Evolutionary conservation across 2,888 invertebrate species (phyloP).

Genomic region (Crocallis elinguaria): DNA sequence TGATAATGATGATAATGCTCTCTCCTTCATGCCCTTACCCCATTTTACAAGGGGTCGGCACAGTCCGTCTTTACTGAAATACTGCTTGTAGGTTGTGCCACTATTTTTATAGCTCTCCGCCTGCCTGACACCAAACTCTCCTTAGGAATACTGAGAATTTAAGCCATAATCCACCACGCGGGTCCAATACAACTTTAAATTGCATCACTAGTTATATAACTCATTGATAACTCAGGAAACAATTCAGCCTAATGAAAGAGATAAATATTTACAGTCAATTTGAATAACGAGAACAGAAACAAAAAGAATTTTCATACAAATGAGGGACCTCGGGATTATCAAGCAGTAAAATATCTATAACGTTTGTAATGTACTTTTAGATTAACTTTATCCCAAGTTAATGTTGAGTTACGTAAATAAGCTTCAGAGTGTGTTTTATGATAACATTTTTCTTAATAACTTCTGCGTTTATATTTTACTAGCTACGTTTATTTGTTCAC

Average conservation of each 20-base stretch:
- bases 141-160: too few species aligned
- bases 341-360: conserved; percentile 21
- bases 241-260: not conserved
- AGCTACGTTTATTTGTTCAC: too few species aligned
- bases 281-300: conserved; percentile 38
- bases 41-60: not conserved
- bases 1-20: too few species aligned
- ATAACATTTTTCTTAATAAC: too few species aligned
- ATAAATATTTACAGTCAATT: conserved; percentile 51
- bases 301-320: conserved; percentile 45
- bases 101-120: too few species aligned
- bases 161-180: too few species aligned
- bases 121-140: too few species aligned
- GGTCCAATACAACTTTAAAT: too few species aligned
- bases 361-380: conserved; percentile 34
- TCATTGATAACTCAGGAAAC: not conserved
- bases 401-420: conserved; percentile 9
- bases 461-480: too few species aligned
- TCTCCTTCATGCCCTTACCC: not conserved
- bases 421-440: not conserved
- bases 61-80: too few species aligned
- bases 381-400: conserved; percentile 35
- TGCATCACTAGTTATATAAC: not conserved
- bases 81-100: too few species aligned
- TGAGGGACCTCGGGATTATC: conserved; percentile 21